phyloP scores from a whole-genome alignment of 2,113 vertebrate genomes.

The Ibidorhyncha struthersii region DNA sequence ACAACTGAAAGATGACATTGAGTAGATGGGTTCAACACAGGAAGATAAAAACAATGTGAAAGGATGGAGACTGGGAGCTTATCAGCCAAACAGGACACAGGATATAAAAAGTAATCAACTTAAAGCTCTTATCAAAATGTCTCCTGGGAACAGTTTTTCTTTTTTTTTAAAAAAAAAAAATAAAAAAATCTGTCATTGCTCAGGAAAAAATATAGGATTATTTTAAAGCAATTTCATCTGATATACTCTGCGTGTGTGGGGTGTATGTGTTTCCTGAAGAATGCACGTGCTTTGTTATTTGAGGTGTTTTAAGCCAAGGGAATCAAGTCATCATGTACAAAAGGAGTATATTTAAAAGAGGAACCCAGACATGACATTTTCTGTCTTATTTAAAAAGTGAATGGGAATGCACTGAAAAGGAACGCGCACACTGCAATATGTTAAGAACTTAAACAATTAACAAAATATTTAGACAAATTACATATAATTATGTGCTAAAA shows the following conservation, averaged over 20 bases:
- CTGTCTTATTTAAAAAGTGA: not conserved
- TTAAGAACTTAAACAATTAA: slow-evolving; percentile 27
- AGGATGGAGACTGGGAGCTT: slow-evolving; percentile 69
- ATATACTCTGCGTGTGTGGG: not conserved
- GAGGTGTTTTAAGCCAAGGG: slow-evolving; percentile 7
- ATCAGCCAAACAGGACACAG: slow-evolving; percentile 68
- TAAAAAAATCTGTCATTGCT: slow-evolving; percentile 47
- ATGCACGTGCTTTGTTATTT: slow-evolving; percentile 10
- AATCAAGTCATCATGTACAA: not conserved
- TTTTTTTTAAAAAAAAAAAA: not conserved
- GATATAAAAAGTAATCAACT: slow-evolving; percentile 77
- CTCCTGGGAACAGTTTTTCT: slow-evolving; percentile 58
- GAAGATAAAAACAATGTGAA: slow-evolving; percentile 79
- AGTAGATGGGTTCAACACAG: slow-evolving; percentile 44
- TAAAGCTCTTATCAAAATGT: slow-evolving; percentile 77
- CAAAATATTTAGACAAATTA: slow-evolving; percentile 53
- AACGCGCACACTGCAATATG: not conserved
- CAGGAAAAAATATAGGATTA: slow-evolving; percentile 66
- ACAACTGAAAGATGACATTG: slow-evolving; percentile 64
- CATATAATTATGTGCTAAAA: slow-evolving; percentile 19
- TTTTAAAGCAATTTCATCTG: slow-evolving; percentile 53
- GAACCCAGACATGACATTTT: slow-evolving; percentile 17
- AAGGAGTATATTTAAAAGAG: not conserved
- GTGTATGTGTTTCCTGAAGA: not conserved
- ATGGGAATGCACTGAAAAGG: not conserved